phyloP scores from a whole-genome alignment of 1,140 invertebrate species.

The Ostrea edulis region DNA sequence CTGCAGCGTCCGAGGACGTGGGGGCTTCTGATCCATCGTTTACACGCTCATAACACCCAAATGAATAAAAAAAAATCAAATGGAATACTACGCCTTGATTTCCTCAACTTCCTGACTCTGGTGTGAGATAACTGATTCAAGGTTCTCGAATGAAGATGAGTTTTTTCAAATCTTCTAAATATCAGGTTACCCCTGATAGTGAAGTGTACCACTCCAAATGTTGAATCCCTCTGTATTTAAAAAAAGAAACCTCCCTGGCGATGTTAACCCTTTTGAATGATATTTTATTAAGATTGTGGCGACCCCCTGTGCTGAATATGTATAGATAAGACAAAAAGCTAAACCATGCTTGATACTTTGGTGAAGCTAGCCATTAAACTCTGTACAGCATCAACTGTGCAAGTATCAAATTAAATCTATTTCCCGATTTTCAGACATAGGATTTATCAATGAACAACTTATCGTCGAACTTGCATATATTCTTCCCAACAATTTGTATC shows the following conservation, averaged over 20 bases:
- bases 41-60: not conserved
- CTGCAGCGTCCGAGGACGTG: constrained; percentile 52
- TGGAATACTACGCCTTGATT: not conserved
- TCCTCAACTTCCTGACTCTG: not conserved
- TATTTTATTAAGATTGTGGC: constrained; percentile 5
- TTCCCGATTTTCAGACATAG: too few relatives aligned
- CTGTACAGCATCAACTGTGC: not conserved
- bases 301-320: not conserved
- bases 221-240: constrained; percentile 7
- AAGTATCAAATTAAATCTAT: not conserved
- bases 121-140: constrained; percentile 2
- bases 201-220: not conserved
- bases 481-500: too few relatives aligned
- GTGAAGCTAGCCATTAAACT: not conserved
- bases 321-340: not conserved
- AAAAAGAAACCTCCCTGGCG: not conserved
- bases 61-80: not conserved
- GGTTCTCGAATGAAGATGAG: constrained; percentile 1
- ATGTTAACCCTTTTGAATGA: not conserved
- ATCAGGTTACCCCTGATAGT: not conserved
- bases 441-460: too few relatives aligned
- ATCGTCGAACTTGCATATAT: too few relatives aligned
- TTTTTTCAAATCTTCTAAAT: constrained; percentile 20
- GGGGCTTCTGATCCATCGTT: constrained; percentile 58
- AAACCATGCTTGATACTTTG: not conserved